Evolutionary conservation across 2,888 invertebrate species (phyloP), one percentile per base, ranked within the genome.

Genomic region (Drosophila kanekoi): DNA sequence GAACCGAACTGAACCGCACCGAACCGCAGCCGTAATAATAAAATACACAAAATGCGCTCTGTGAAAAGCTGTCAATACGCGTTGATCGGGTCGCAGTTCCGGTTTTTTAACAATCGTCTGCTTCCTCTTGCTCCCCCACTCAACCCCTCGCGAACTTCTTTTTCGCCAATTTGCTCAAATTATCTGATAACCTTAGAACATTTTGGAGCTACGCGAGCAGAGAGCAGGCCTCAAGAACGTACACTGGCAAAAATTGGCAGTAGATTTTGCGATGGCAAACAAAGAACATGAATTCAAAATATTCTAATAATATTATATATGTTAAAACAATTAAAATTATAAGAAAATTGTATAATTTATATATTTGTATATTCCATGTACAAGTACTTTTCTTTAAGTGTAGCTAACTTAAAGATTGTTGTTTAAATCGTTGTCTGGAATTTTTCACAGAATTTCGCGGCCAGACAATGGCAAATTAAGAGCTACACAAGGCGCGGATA

Each of bases 401-500:
- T 67, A 80, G 60, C 37, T 33, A 67, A 32, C 14, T 23, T 10
- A 32, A 48, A 72, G 44, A 16, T 53, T 48, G 63, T 11, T 71
- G 45, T 33, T 57, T 32, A 58, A 73, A 51, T 67, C 60, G 68
- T 16, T 51, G 48, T 33, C 62, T 60, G 78, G 73, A 65, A 65
- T 76, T 81, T 74, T 85, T 79, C 62, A 72, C 59, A 75, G 72
- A 84, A 83, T 72, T 59, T 65, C 74, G 58, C 78, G 64, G 57
- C 23, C 56, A 60, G 28, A 56, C 53, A 76, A 72, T 85, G 72
- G 56, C 62, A 69, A 69, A 80, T 72, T 64, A 77, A 79, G 68
- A 66, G 78, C 56, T 43, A 62, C 70, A 44, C 48, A 59, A 18
- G 40, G 18, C 8, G 18, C 35, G 58, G 56, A 57, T 49, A 53